These are phyloP conservation scores for Otocyon megalotis DNA, from an alignment of 2,113 vertebrate species.

Conservation along the genomic window DNA sequence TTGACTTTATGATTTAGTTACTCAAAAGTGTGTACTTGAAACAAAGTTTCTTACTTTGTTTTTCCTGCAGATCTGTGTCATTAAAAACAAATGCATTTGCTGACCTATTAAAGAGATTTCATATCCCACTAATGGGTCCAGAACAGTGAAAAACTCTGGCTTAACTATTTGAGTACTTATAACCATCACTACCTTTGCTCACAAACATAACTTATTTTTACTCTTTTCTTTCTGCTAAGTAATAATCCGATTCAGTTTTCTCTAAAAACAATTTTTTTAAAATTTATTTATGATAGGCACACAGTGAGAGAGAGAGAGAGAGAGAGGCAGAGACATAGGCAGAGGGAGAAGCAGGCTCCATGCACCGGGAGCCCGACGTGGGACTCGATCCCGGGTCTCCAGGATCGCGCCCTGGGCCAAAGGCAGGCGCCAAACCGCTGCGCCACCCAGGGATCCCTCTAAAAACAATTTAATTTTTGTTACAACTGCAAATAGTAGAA, in stretches of 20 bases:
- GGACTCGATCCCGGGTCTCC: too few species aligned
- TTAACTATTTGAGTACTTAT: conserved; percentile 17
- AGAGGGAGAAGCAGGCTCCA: too few species aligned
- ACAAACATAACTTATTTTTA: not conserved
- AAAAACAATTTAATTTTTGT: conserved; percentile 50
- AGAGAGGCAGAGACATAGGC: too few species aligned
- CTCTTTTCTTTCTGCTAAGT: not conserved
- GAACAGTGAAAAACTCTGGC: not conserved
- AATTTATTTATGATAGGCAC: too few species aligned
- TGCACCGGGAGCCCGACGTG: too few species aligned
- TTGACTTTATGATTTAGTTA: not conserved
- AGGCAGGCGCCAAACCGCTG: too few species aligned
- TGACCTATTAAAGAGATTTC: conserved; percentile 8
- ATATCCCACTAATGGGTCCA: not conserved
- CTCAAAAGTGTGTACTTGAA: not conserved
- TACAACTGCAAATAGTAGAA: not conserved
- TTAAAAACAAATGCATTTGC: conserved; percentile 17
- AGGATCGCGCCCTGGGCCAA: too few species aligned
- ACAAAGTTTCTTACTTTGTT: not conserved
- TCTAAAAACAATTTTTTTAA: conserved; percentile 51
- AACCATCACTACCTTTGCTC: not conserved
- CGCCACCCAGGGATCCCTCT: too few species aligned
- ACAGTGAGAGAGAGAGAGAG: too few species aligned
- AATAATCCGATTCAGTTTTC: conserved; percentile 3
- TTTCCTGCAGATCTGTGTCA: not conserved